Evolutionary conservation across 2,113 vertebrate genomes (phyloP), one percentile per base, ranked within the genome.

Genomic region (Eidolon helvum): DNA sequence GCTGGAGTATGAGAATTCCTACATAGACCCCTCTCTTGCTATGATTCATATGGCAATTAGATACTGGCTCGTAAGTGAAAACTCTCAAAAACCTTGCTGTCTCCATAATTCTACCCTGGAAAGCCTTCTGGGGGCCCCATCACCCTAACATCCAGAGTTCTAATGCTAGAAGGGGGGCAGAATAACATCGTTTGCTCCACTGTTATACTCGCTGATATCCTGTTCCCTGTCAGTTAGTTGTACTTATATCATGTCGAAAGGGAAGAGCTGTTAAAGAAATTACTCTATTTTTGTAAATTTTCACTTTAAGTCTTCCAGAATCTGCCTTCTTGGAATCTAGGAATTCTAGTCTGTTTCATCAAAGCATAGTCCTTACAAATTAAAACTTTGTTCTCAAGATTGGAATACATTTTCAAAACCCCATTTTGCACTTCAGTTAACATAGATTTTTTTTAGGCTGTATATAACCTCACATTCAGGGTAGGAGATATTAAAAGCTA

Each of bases 371-470:
- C 26, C 19, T 89, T 89, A 45, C 40, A 95, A 85, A 94, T 75
- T 69, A 77, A 93, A 85, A 26, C 21, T 96, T 71, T 82, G 22
- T 85, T 78, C 78, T 94, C 35, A 61, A 71, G 40, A 78, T 63
- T 35, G n/a, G 57, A 88, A 80, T 48, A 71, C 8, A 82, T 86
- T 95, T 95, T 92, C 40, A 87, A 80, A 96, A 92, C 66, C 5
- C 21, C 50, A 90, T 63, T 96, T 94, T 94, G 30, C 19, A 22
- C 22, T 91, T 86, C 22, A 94, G 61, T 87, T 93, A 68, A 61
- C 53, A 92, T 7, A 40, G 38, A 22, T 43, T 15, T 65, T 77
- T 82, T 90, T 87, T 59, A 78, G 26, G 48, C 5, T 86, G 12
- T 61, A 19, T 75, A 82, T 91, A 93, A 50, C 3, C 33, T 93